Evolutionary conservation across 2,797 vertebrate genomes (phyloP), one percentile per base, ranked within the genome.

Genomic region (Microctenopoma stevenorrisi): DNA sequence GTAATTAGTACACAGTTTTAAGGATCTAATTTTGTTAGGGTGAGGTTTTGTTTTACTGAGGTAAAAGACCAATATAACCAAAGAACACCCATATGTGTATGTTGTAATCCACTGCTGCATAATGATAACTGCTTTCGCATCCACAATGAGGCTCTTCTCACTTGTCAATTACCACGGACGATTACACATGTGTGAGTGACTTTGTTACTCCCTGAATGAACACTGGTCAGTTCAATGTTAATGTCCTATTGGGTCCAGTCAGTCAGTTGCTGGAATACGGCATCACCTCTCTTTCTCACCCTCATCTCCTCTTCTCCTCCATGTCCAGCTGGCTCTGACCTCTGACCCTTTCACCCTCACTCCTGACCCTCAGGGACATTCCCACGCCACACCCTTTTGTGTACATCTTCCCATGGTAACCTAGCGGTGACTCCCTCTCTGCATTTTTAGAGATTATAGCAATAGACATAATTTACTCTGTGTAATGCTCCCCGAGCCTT

Each of bases 331-430:
- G 92, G 74, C 88, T 88, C 89, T 89, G 93, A 93, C 92, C 92
- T 89, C 72, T 89, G 91, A 91, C 90, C 90, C 81, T 48, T 71
- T 89, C 76, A 91, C 88, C 92, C 91, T 94, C 87, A 94, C 92
- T 94, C 91, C 92, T 95, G 93, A 95, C 94, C 94, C 78, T 68
- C 35, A 69, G 77, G 83, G 85, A 87, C 90, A 90, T 95, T 95
- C 94, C 94, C 94, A 95, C 94, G 94, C 91, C 93, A 94, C 93
- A 93, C 93, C 93, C 93, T 94, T 94, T 95, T 95, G 93, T 95
- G 86, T 79, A 75, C 74, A 59, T 50, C 76, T 85, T 78, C 72
- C 88, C 89, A 88, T 91, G 87, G 91, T 79, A 89, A 91, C 90
- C 72, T 62, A 68, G 61, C 86, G 91, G 92, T 93, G 88, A 94